A percentile compares a stretch with the other conserved stretches of the same genome.
These are phyloP conservation scores for Magallana ariakensis DNA, from an alignment of 1,140 invertebrate genomes.

Conservation along the genomic window DNA sequence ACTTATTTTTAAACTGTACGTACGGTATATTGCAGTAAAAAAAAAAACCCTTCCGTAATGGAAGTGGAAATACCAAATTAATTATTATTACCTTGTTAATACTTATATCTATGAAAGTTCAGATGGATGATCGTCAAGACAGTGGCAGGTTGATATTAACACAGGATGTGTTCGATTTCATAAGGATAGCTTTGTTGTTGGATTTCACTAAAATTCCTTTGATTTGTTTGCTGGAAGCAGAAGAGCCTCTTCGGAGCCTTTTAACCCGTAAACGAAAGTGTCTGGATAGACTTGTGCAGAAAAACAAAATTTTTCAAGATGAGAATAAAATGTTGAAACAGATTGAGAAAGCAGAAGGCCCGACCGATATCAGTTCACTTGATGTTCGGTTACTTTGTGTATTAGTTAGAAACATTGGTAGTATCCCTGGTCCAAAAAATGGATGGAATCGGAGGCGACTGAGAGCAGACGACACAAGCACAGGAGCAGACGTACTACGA, in stretches of 20 bases:
- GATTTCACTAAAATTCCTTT: neutral
- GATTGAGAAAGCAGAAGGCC: neutral
- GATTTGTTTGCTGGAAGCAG: neutral
- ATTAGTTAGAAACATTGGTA: neutral
- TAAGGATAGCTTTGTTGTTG: neutral
- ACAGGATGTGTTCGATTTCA: neutral
- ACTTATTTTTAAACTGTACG: too few relatives aligned
- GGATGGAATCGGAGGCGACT: neutral
- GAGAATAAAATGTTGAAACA: neutral
- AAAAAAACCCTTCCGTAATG: too few relatives aligned
- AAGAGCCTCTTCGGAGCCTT: neutral
- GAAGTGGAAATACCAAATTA: too few relatives aligned
- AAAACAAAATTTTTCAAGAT: neutral
- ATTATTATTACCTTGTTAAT: too few relatives aligned
- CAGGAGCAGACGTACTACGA: slow-evolving; percentile 11
- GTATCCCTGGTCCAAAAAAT: neutral
- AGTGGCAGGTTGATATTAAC: neutral
- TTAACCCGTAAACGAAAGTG: neutral
- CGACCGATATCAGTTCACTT: neutral
- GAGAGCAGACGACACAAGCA: slow-evolving; percentile 4
- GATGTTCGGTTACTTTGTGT: slow-evolving; percentile 7
- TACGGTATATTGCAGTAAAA: too few relatives aligned
- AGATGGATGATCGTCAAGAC: too few relatives aligned
- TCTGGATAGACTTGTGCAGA: neutral
- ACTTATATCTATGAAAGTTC: too few relatives aligned